phyloP scores from a whole-genome alignment of 2,113 vertebrate genomes.

The Centropristis striata region DNA sequence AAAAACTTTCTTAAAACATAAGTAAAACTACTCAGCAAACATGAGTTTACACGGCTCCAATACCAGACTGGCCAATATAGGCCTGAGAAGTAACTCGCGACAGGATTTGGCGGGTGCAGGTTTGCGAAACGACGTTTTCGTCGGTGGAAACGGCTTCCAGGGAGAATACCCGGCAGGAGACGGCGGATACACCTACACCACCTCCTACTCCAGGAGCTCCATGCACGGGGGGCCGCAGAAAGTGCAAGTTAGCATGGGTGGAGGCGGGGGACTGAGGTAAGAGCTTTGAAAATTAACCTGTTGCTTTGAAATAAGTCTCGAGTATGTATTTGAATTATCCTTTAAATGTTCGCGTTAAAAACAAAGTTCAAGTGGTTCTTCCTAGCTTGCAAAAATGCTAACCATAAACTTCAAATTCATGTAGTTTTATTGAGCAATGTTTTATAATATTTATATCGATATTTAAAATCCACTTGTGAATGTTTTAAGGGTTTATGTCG shows the following conservation, averaged over 20 bases:
- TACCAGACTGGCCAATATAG: conserved; percentile 29
- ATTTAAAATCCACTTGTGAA: background rate
- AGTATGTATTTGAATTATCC: too few relatives aligned
- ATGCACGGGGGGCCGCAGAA: conserved; percentile 53
- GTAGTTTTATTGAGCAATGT: background rate
- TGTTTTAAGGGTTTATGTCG: background rate
- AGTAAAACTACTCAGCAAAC: background rate
- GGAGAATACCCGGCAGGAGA: conserved; percentile 43
- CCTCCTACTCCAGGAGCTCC: conserved; percentile 61
- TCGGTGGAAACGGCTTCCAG: conserved; percentile 68
- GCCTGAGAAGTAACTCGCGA: conserved; percentile 71
- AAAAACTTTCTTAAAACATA: background rate
- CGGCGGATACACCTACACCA: conserved; percentile 34
- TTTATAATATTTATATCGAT: background rate
- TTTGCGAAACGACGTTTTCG: conserved; percentile 56
- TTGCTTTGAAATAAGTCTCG: background rate
- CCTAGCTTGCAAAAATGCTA: too few relatives aligned
- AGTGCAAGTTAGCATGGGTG: conserved; percentile 23
- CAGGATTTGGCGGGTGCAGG: conserved; percentile 64
- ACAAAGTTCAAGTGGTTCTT: background rate
- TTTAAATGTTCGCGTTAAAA: background rate
- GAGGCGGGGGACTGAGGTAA: conserved; percentile 44
- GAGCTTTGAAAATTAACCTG: conserved; percentile 39
- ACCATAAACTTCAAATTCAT: background rate
- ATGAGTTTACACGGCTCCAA: conserved; percentile 80